phyloP scores from a whole-genome alignment of 2,888 invertebrate genomes.

The Allygus modestus region DNA sequence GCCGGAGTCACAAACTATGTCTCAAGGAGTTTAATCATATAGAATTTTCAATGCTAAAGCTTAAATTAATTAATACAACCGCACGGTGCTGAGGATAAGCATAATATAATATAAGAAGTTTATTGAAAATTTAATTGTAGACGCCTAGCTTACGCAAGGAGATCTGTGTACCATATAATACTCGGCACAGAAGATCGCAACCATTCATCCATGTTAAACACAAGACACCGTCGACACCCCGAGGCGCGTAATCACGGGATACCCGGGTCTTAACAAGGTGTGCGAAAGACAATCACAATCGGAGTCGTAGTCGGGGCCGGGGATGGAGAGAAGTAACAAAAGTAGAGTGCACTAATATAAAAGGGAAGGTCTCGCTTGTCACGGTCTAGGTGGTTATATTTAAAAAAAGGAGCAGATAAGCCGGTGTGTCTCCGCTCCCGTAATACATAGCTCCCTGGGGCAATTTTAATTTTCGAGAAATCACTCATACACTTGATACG shows the following conservation, averaged over 20 bases:
- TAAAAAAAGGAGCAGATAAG: conserved; percentile 64
- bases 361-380: conserved; percentile 52
- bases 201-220: too few species aligned
- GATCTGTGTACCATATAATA: too few species aligned
- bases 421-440: conserved; percentile 62
- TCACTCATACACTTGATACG: conserved; percentile 67
- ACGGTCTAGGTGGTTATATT: conserved; percentile 64
- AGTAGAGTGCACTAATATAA: conserved; percentile 55
- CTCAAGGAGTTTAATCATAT: too few species aligned
- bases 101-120: too few species aligned
- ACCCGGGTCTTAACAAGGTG: conserved; percentile 13
- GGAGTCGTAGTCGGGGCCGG: too few species aligned
- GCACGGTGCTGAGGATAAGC: too few species aligned
- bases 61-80: too few species aligned
- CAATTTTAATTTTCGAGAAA: conserved; percentile 70
- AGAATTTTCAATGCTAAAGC: too few species aligned
- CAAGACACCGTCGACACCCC: neutral
- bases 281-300: conserved; percentile 43
- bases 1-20: too few species aligned
- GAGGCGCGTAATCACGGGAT: neutral
- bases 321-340: conserved; percentile 32
- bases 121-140: too few species aligned
- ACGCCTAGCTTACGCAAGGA: too few species aligned
- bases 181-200: too few species aligned
- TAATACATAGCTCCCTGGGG: conserved; percentile 68